phyloP scores from a whole-genome alignment of 2,888 invertebrate species.

The Taphrorychus bicolor region DNA sequence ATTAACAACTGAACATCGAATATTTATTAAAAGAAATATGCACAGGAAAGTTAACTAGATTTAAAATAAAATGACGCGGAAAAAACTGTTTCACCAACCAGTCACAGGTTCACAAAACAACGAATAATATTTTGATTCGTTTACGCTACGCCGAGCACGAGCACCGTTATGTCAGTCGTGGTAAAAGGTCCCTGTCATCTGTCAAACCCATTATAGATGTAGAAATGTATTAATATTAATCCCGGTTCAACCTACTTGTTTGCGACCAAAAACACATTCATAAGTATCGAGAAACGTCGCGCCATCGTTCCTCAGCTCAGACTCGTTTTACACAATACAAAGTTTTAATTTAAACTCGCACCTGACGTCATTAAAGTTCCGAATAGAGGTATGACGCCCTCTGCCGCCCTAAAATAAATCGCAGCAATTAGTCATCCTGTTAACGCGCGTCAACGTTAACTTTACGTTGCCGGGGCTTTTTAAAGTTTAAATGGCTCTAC shows the following conservation, averaged over 20 bases:
- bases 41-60: too few relatives aligned
- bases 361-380: conserved; percentile 26
- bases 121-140: not conserved
- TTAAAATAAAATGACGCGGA: too few relatives aligned
- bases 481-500: too few relatives aligned
- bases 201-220: not conserved
- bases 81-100: too few relatives aligned
- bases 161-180: not conserved
- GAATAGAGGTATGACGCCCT: conserved; percentile 12
- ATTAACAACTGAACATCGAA: too few relatives aligned
- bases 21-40: too few relatives aligned
- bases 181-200: not conserved
- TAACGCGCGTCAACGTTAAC: too few relatives aligned
- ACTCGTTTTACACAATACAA: not conserved
- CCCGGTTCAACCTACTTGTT: not conserved
- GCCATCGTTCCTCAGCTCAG: not conserved
- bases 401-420: conserved; percentile 49
- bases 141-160: not conserved
- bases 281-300: not conserved
- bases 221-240: not conserved
- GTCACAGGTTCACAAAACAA: not conserved
- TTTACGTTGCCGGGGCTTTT: too few relatives aligned
- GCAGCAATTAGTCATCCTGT: conserved; percentile 55
- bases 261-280: not conserved
- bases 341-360: conserved; percentile 28